Base-by-base conservation (phyloP, 2,888 invertebrate species). In the Antitype chi region DNA sequence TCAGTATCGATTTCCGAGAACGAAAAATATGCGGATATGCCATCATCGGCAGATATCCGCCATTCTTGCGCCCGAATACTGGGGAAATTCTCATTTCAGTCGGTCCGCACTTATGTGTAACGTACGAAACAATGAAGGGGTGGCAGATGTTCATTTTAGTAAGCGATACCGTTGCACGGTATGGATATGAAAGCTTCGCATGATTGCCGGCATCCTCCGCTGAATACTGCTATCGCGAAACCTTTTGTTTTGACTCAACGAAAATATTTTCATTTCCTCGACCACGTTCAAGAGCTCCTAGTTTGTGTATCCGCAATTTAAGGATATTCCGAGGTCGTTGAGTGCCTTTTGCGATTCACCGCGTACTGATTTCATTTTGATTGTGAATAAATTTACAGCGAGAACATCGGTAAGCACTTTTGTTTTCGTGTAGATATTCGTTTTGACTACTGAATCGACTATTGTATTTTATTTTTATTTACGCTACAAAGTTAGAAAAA, bases 81-180 rank as follows among this genome's bases (percentile, higher is more conserved):
- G 81, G 79, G 80, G 79, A 84, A 90, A 89, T 89, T 90, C 88
- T 89, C 90, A 91, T 89, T 91, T 88, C 87, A 85, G 85, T 85
- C 78, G 79, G 85, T 81, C 88, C 89, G 85, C 90, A 90, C 90
- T 92, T 91, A 91, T 88, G 88, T 87, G 87, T 87, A 88, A 87
- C 89, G 86, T 85, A 89, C 89, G 88, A 92, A 92, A 94, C 92
- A 94, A 94, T 93, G 92, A 92, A 90, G 87, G 90, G 80, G 88
- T 89, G 92, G 87, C 92, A 92, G 92, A 90, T 94, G 93, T 93
- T 94, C 94, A 92, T 92, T 93, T 90, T 88, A 89, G 92, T 93
- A 93, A 93, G 92, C 94, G 93, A 92, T 92, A 92, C 90, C 86
- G 88, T 86, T 88, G 88, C 76, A 62, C 75, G 69, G 81, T 79